These are phyloP conservation scores for Empidonax traillii DNA, from an alignment of 2,113 vertebrate species.

Conservation along the genomic window DNA sequence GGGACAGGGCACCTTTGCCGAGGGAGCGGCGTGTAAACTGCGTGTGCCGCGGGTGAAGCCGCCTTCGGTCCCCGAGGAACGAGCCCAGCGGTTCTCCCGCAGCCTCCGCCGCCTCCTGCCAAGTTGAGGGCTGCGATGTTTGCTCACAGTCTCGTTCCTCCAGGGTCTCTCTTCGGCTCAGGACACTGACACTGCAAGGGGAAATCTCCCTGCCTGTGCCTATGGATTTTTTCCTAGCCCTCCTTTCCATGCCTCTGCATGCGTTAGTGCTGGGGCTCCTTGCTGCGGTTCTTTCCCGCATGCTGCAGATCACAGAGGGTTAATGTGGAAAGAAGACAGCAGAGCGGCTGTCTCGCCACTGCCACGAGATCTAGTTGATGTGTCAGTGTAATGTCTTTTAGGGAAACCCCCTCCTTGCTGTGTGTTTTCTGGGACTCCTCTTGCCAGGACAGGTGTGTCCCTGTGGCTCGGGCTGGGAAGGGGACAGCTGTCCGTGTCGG, in stretches of 20 bases:
- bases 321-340: background rate
- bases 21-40: background rate
- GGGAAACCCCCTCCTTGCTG: background rate
- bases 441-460: background rate
- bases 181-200: background rate
- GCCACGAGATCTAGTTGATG: fast-evolving
- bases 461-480: background rate
- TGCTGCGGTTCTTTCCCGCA: background rate
- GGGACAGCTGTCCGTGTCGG: fast-evolving
- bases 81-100: background rate
- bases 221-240: background rate
- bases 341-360: background rate
- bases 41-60: fast-evolving
- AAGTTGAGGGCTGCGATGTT: background rate
- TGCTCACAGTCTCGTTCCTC: background rate
- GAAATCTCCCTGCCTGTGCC: background rate
- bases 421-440: background rate
- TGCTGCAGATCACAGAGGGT: background rate
- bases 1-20: background rate
- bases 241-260: no score
- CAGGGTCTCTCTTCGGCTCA: background rate
- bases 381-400: background rate
- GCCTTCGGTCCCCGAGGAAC: background rate
- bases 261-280: background rate
- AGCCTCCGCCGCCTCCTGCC: background rate